Evolutionary conservation across 1,140 invertebrate species (phyloP), one percentile per base, ranked within the genome.

Genomic region (Eumeta japonica): DNA sequence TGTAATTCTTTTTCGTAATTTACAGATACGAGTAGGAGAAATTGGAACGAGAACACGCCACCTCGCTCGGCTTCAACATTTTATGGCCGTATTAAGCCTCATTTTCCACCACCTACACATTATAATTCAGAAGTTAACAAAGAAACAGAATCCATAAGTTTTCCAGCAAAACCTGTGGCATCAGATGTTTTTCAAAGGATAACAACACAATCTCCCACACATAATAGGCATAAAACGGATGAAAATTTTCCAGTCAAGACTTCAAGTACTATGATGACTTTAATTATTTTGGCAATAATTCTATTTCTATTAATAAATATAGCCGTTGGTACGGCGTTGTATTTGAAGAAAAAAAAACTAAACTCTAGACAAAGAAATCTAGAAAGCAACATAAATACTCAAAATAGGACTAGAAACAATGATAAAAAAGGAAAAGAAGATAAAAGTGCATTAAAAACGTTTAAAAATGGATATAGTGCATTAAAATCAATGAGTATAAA

Each of bases 271-370:
- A 82, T 83, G 2, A 68, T 89, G 29, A 83, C 82, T 34, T 75
- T 93, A 29, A 81, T 91, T 28, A 84, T 93, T 10, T 83, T 85
- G 0, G 79, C 94, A 14, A 88, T 85, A 11, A 77, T 89, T 20
- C 70, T 87, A 14, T 89, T 96, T 55, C 71, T 96, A 1, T 67
- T 90, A n/a, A 71, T 93, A 10, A 96, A 95, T 62, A 61, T 93
- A 2, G 81, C 84, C 17, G 81, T 86, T 5, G 89, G 89, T 49
- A 76, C 82, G 3, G 82, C 83, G 27, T 75, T 93, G n/a, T 91
- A 88, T 57, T 86, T 85, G 43, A 88, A 87, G 58, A 82, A 84
- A 46, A 79, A 83, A 43, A 81, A 80, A 58, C 52, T 81, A 27
- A 74, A 75, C 51, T 53, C 65, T 17, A 71, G 81, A 41, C 76